Base-by-base conservation (phyloP, 1,140 invertebrate genomes). In the Drosophila fuyamai region DNA sequence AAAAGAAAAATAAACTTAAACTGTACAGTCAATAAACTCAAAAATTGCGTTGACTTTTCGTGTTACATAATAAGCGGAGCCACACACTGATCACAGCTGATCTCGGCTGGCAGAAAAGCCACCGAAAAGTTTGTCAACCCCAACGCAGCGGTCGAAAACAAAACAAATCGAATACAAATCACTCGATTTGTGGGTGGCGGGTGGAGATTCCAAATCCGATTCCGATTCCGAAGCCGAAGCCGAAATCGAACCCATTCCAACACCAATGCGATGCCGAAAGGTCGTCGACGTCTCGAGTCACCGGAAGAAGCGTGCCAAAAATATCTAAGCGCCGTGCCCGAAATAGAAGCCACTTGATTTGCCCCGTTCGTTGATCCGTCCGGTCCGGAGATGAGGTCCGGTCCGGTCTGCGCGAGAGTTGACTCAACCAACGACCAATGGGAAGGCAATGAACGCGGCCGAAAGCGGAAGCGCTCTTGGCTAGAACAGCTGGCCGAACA, bases 281-380 rank as follows among this genome's bases (percentile, higher is more conserved):
- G 86, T 90, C 85, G 76, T 74, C 79, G 86, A 81, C 78, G 81
- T 66, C 79, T 73, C 43, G 18, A 27, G 14, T 14, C 44, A 67
- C 68, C 68, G 68, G 68, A 71, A 71, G 85, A 85, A 90, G 81
- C 88, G 78, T 85, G 81, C 79, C 85, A 80, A 90, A 90, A 90
- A 90, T 90, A 90, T 62, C 59, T 82, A 83, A 83, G 79, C 75
- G 75, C 73, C 61, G 62, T 36, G 53, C 84, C 72, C 76, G 63
- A 88, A 80, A 88, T 85, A 85, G 68, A 55, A 46, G 14, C 51
- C 51, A 56, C 53, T 53, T 47, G 53, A 43, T 54, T 44, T 53
- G 59, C 18, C n/a, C 41, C 41, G 63, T 38, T 36, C 67, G n/a
- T 57, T 72, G 68, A 72, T 68, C 66, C 36, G 63, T 40, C 7